A percentile compares a stretch with the other conserved stretches of the same genome.
Evolutionary conservation across 1,140 invertebrate species (phyloP).

Genomic region (Drosophila quadrilineata): DNA sequence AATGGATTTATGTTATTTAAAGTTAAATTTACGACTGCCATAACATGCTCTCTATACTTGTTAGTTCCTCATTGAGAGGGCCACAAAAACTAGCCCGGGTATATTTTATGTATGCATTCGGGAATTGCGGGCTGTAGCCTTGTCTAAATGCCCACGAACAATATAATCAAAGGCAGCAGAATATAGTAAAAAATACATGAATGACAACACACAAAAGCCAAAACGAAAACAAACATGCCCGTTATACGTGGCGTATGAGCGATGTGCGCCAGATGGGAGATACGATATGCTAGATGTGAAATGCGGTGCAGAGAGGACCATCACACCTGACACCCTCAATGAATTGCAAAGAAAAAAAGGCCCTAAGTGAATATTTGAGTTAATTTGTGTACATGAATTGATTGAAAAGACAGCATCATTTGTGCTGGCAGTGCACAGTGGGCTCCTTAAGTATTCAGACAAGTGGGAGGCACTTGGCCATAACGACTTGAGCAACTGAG

Average conservation of each 20-base stretch:
- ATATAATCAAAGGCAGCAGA: conserved; percentile 46
- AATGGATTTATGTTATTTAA: conserved; percentile 4
- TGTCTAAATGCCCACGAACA: conserved; percentile 63
- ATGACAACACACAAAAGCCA: conserved; percentile 19
- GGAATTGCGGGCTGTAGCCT: conserved; percentile 11
- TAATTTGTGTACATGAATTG: not conserved
- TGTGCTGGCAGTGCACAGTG: no score
- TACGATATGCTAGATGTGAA: conserved; percentile 6
- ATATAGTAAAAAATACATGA: conserved; percentile 21
- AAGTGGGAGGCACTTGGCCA: no score
- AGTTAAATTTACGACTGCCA: conserved; percentile 29
- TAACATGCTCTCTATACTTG: not conserved
- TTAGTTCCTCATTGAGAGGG: not conserved
- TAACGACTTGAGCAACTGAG: no score
- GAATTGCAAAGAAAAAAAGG: conserved; percentile 10
- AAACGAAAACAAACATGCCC: conserved; percentile 30
- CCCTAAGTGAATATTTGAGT: conserved; percentile 7
- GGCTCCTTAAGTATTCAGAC: no score
- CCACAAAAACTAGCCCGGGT: not conserved
- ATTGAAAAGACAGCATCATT: no score
- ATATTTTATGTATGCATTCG: conserved; percentile 4
- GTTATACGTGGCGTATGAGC: conserved; percentile 42
- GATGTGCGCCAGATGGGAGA: conserved; percentile 42
- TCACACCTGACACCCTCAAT: conserved; percentile 1
- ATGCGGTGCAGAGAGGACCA: no score